Base-by-base conservation (phyloP, 2,888 invertebrate species). In the Chrysolina americana region DNA sequence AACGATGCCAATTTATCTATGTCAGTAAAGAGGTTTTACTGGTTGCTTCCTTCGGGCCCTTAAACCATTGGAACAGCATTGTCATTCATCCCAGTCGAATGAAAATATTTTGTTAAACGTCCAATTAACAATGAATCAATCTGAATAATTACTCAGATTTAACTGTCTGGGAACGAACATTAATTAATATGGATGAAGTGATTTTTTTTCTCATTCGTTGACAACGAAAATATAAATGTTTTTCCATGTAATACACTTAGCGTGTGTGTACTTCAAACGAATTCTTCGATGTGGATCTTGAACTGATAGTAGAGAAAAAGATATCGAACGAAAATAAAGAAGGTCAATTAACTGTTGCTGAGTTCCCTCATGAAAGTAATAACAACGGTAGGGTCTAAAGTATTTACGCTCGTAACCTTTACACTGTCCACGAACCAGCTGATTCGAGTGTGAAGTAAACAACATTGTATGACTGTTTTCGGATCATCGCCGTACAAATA, bases 1-100 rank as follows among this genome's bases (percentile, higher is more conserved):
- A 86, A 86, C 85, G 86, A 86, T 84, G 84, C 85, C 85, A 85
- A 86, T 87, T 87, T 86, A 86, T 87, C 86, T 86, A 84, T 83
- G 86, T 86, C 87, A 86, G 82, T 66, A 75, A 74, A 80, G 80
- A 82, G 82, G 83, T 83, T 83, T 82, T 81, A 80, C 81, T 77
- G 79, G 83, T 83, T 82, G 80, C 81, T 81, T 80, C 78, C 81
- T 79, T 79, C 73, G 59, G 72, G 70, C 74, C 77, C 76, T 75
- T 63, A 65, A 73, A 73, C 78, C 73, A 76, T 77, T 73, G 80
- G 75, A 76, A 68, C 72, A 73, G 78, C 76, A 76, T 78, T 79
- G 80, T 79, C 81, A 80, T 80, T 78, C 78, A 79, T 79, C 77
- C 78, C 79, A 78, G 75, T 75, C 75, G 78, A 79, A 80, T 81